These are phyloP conservation scores for Drosophila tani DNA, from an alignment of 1,140 invertebrate genomes.

Conservation along the genomic window DNA sequence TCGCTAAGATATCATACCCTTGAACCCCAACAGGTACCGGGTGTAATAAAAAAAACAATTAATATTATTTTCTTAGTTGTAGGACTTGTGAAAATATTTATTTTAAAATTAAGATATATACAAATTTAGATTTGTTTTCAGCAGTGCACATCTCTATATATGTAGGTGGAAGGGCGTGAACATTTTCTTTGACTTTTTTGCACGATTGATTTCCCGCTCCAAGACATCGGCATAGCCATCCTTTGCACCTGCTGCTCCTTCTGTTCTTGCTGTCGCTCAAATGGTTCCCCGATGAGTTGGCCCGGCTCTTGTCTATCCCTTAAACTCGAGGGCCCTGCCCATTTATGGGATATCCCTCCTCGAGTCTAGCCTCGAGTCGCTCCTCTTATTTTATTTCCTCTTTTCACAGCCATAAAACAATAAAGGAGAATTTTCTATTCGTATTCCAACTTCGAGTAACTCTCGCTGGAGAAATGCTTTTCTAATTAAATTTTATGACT, in stretches of 20 bases:
- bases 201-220: slow-evolving; percentile 77
- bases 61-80: no score
- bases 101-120: no score
- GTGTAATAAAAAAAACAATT: no score
- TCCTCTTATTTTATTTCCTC: slow-evolving; percentile 50
- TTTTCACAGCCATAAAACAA: slow-evolving; percentile 71
- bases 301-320: slow-evolving; percentile 33
- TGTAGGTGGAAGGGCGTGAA: slow-evolving; percentile 9
- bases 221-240: slow-evolving; percentile 14
- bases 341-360: slow-evolving; percentile 55
- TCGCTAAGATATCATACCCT: no score
- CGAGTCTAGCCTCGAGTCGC: slow-evolving; percentile 27
- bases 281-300: slow-evolving; percentile 60
- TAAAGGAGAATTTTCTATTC: slow-evolving; percentile 66
- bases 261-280: slow-evolving; percentile 32
- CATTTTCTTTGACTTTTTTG: slow-evolving; percentile 63
- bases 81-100: no score
- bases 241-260: slow-evolving; percentile 66
- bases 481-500: slow-evolving; percentile 81
- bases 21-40: no score
- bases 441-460: slow-evolving; percentile 59
- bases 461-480: slow-evolving; percentile 70
- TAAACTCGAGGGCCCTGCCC: slow-evolving; percentile 27
- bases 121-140: not conserved
- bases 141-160: slow-evolving; percentile 22